Evolutionary conservation across 2,888 invertebrate species (phyloP).

Genomic region (Lordiphosa fenestrarum): DNA sequence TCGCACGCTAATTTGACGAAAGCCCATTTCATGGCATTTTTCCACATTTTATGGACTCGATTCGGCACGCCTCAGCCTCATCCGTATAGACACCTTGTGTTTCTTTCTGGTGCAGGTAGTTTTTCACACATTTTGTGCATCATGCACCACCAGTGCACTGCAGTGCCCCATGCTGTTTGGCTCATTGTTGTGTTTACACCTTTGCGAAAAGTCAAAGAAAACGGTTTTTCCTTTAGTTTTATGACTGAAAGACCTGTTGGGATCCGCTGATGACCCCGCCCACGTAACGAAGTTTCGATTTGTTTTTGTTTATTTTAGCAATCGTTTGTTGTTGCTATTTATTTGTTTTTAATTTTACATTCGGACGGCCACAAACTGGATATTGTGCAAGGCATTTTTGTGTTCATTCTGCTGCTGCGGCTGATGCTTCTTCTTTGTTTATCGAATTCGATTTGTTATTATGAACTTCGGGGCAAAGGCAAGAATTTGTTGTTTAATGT

Average conservation of each 20-base stretch:
- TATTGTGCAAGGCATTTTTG: conserved; percentile 54
- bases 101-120: conserved; percentile 60
- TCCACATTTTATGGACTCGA: conserved; percentile 65
- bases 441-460: conserved; percentile 24
- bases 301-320: conserved; percentile 57
- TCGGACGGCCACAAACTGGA: conserved; percentile 21
- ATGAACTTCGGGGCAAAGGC: conserved; percentile 30
- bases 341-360: conserved; percentile 63
- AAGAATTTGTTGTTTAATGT: conserved; percentile 18
- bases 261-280: conserved; percentile 19
- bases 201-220: conserved; percentile 58
- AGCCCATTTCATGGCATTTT: conserved; percentile 75
- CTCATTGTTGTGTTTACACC: conserved; percentile 57
- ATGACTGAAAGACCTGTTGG: conserved; percentile 24
- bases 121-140: conserved; percentile 54
- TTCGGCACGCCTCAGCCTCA: conserved; percentile 40
- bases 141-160: conserved; percentile 31
- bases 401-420: conserved; percentile 13
- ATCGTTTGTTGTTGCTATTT: conserved; percentile 61
- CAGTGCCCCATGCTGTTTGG: conserved; percentile 12
- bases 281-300: conserved; percentile 1
- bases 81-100: conserved; percentile 19
- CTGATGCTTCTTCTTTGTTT: conserved; percentile 36
- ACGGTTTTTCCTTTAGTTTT: conserved; percentile 26
- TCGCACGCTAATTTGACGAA: conserved; percentile 78